phyloP scores from a whole-genome alignment of 1,140 invertebrate genomes.

The Meloidogyne exigua region DNA sequence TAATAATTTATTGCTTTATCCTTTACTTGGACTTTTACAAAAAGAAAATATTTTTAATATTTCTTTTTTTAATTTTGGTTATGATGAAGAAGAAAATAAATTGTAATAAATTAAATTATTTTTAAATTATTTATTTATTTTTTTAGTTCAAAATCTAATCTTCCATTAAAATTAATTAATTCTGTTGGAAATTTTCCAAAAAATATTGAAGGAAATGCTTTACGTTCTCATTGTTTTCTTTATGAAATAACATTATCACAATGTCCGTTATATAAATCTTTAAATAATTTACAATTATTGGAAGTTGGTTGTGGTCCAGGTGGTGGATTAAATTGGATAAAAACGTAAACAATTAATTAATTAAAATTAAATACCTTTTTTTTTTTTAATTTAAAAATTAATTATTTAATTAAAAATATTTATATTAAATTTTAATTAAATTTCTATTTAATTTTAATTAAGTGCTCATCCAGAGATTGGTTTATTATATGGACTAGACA shows the following conservation, averaged over 20 bases:
- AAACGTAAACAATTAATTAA: background rate
- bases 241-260: background rate
- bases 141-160: background rate
- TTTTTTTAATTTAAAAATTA: too few species aligned
- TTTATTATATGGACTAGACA: background rate
- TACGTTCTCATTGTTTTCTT: background rate
- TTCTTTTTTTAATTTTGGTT: constrained; percentile 5
- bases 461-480: background rate
- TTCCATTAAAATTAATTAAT: background rate
- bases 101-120: background rate
- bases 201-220: background rate
- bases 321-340: background rate
- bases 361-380: too few species aligned
- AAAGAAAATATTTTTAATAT: constrained; percentile 5
- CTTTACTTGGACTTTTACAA: background rate
- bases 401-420: too few species aligned
- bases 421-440: too few species aligned
- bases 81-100: background rate
- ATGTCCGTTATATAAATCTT: background rate
- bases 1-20: constrained; percentile 2
- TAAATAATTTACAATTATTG: background rate
- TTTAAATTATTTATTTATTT: background rate
- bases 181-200: background rate
- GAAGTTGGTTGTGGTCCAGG: background rate
- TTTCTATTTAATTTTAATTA: background rate